A percentile compares a stretch with the other conserved stretches of the same genome.
Conservation (phyloP, 2,888 invertebrate species). For the Agriopis leucophaearia region DNA sequence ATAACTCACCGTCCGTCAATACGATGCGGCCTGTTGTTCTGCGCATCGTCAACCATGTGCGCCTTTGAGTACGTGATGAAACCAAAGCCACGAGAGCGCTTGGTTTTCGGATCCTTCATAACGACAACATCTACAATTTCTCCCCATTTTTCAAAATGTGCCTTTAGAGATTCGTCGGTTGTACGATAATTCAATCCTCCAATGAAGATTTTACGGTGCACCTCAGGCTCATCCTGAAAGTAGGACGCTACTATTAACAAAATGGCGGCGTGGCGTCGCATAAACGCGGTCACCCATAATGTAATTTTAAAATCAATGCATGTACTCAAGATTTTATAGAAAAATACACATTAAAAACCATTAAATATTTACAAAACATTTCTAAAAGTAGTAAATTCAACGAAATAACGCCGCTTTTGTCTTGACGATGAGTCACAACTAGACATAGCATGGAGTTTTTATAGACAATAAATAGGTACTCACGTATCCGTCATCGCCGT, state of each 20-base stretch:
- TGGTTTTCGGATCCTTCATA: conserved; percentile 98
- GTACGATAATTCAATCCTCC: conserved; percentile 98
- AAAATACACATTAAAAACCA: background rate
- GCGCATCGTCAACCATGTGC: conserved; percentile 98
- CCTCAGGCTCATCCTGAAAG: conserved; percentile 91
- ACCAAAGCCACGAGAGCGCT: conserved; percentile 98
- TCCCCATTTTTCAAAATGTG: conserved; percentile 99
- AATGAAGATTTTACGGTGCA: conserved; percentile 97
- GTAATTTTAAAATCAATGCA: background rate
- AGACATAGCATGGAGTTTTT: background rate
- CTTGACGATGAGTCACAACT: background rate
- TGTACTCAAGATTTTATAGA: conserved; percentile 53
- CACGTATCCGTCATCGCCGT: conserved; percentile 82
- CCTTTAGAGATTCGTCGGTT: conserved; percentile 96
- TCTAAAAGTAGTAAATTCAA: background rate
- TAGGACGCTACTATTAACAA: conserved; percentile 74
- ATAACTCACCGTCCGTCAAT: conserved; percentile 92
- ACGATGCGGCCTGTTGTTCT: conserved; percentile 95
- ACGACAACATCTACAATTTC: conserved; percentile 98
- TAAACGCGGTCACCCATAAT: conserved; percentile 18
- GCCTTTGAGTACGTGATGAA: conserved; percentile 98
- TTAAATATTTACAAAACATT: background rate
- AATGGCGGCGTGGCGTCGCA: conserved; percentile 71
- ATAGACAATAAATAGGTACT: conserved; percentile 53
- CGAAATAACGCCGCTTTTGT: background rate